A percentile compares a stretch with the other conserved stretches of the same genome.
These are phyloP conservation scores for Zosterops hypoxanthus DNA, from an alignment of 2,113 vertebrate genomes.

Conservation along the genomic window DNA sequence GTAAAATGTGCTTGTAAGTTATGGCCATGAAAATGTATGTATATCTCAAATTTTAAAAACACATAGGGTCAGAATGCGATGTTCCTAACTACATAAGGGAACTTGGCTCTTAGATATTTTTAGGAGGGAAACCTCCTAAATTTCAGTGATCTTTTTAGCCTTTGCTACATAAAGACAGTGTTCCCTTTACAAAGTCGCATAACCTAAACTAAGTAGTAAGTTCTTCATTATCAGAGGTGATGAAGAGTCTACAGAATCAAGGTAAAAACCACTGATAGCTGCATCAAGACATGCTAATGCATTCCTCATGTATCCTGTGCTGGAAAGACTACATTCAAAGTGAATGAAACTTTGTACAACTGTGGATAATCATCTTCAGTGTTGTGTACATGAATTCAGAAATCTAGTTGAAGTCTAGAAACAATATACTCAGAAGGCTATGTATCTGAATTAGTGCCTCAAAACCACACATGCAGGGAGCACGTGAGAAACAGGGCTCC, in stretches of 20 bases:
- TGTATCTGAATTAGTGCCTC: neutral
- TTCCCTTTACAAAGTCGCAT: neutral
- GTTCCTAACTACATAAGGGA: neutral
- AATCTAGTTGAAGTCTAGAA: neutral
- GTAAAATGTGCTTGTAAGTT: neutral
- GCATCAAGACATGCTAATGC: neutral
- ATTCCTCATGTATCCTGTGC: neutral
- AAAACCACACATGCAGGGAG: neutral
- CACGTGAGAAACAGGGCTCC: fast-evolving
- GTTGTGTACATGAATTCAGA: neutral
- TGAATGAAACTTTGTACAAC: neutral
- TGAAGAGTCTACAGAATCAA: neutral
- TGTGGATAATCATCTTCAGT: neutral
- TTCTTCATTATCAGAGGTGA: neutral
- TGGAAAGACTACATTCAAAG: neutral
- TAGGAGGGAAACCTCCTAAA: neutral
- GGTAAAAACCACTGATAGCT: neutral
- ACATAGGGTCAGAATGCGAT: neutral
- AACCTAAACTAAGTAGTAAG: neutral
- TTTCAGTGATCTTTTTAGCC: neutral
- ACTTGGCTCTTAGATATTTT: neutral
- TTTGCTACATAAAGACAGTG: neutral
- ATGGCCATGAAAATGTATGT: neutral
- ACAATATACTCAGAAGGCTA: neutral
- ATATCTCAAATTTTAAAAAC: neutral